These are phyloP conservation scores for Diadophis punctatus DNA, from an alignment of 2,113 vertebrate genomes.

Conservation along the genomic window DNA sequence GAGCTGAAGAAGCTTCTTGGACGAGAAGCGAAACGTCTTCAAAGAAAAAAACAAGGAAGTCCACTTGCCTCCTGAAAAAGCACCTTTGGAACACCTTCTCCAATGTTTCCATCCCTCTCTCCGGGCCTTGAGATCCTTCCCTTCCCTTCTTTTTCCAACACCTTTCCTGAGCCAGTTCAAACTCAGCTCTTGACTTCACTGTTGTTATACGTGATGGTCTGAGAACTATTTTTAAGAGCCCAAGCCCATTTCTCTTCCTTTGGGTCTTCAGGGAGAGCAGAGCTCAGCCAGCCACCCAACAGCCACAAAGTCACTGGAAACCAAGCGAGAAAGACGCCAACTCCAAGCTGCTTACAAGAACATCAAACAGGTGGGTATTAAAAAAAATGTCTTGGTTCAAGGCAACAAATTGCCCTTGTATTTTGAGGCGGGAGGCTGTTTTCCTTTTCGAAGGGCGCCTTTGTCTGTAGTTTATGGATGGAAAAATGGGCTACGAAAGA, in stretches of 20 bases:
- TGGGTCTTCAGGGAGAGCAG: constrained; percentile 47
- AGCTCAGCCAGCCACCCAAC: constrained; percentile 54
- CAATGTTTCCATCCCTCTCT: neutral
- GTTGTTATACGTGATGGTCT: too few species aligned
- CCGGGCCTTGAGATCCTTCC: neutral
- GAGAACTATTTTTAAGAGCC: neutral
- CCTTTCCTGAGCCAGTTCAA: too few species aligned
- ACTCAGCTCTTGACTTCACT: neutral
- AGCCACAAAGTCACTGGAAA: constrained; percentile 33
- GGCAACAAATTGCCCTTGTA: neutral
- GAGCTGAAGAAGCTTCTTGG: too few species aligned
- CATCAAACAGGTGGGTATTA: constrained; percentile 61
- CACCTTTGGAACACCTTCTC: neutral
- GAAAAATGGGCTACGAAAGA: neutral
- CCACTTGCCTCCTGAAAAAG: too few species aligned
- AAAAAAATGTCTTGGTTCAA: neutral
- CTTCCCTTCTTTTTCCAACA: neutral
- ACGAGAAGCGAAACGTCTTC: too few species aligned
- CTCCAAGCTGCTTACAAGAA: constrained; percentile 62
- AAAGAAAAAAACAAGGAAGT: too few species aligned
- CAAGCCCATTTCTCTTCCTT: neutral
- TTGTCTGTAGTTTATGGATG: neutral
- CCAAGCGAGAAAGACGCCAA: constrained; percentile 60
- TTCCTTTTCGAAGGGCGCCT: neutral
- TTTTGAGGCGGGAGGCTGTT: too few species aligned